phyloP scores from a whole-genome alignment of 2,888 invertebrate genomes.

The Drosophila eohydei region DNA sequence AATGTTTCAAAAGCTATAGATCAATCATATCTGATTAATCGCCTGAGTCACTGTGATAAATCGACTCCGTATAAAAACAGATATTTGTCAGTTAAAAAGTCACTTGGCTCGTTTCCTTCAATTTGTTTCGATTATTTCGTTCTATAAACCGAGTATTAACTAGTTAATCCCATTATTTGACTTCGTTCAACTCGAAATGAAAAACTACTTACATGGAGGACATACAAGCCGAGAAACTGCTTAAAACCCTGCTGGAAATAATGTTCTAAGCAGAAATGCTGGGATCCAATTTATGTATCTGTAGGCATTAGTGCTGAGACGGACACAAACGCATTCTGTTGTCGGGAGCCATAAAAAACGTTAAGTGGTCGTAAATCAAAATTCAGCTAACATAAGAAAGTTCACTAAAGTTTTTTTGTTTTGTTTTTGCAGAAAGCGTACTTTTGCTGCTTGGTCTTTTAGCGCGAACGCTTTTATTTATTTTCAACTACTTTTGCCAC shows the following conservation, averaged over 20 bases:
- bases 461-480: constrained; percentile 53
- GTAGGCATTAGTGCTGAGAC: constrained; percentile 36
- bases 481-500: constrained; percentile 58
- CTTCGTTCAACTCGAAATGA: not conserved
- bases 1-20: no score
- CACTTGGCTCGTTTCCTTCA: not conserved
- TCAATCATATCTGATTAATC: no score
- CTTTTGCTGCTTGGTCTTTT: constrained; percentile 36
- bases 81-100: not conserved
- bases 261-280: constrained; percentile 2
- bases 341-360: constrained; percentile 69
- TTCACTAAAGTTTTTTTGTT: constrained; percentile 41
- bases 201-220: constrained; percentile 17
- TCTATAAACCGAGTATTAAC: not conserved
- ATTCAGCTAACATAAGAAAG: constrained; percentile 66
- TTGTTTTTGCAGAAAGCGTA: constrained; percentile 25
- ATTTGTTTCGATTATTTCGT: not conserved
- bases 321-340: constrained; percentile 52
- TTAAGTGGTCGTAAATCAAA: constrained; percentile 80
- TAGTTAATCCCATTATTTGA: not conserved
- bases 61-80: no score
- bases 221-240: constrained; percentile 9
- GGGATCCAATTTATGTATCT: constrained; percentile 41
- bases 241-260: constrained; percentile 13
- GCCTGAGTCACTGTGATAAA: no score